Evolutionary conservation across 2,888 invertebrate species (phyloP).

Genomic region (Cactoblastis cactorum): DNA sequence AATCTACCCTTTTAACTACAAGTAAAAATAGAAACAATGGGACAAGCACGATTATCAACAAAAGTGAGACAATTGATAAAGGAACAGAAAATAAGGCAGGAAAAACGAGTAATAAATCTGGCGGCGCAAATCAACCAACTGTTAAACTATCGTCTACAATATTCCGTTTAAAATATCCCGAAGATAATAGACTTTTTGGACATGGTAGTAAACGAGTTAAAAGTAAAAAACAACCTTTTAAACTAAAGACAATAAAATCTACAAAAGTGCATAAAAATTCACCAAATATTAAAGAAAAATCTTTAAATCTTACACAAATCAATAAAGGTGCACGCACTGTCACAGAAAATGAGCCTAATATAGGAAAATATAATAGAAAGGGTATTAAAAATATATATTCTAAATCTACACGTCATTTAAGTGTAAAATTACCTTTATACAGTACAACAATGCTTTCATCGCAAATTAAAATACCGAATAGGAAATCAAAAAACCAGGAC

Average conservation of each 20-base stretch:
- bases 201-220: background rate
- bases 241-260: background rate
- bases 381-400: background rate
- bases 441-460: background rate
- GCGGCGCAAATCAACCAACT: conserved; percentile 18
- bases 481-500: conserved; percentile 19
- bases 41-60: too few species aligned
- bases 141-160: conserved; percentile 25
- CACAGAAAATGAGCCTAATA: background rate
- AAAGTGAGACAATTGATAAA: too few species aligned
- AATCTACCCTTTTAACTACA: too few species aligned
- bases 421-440: background rate
- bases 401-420: background rate
- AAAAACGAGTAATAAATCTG: background rate
- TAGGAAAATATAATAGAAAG: background rate
- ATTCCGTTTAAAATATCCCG: conserved; percentile 27
- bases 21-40: too few species aligned
- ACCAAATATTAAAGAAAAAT: background rate
- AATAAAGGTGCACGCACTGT: too few species aligned
- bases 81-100: too few species aligned
- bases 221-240: background rate
- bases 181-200: conserved; percentile 17
- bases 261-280: background rate
- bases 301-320: background rate
- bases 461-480: background rate